A percentile compares a stretch with the other conserved stretches of the same genome.
phyloP scores from a whole-genome alignment of 2,113 vertebrate genomes.

The Hoplias malabaricus region DNA sequence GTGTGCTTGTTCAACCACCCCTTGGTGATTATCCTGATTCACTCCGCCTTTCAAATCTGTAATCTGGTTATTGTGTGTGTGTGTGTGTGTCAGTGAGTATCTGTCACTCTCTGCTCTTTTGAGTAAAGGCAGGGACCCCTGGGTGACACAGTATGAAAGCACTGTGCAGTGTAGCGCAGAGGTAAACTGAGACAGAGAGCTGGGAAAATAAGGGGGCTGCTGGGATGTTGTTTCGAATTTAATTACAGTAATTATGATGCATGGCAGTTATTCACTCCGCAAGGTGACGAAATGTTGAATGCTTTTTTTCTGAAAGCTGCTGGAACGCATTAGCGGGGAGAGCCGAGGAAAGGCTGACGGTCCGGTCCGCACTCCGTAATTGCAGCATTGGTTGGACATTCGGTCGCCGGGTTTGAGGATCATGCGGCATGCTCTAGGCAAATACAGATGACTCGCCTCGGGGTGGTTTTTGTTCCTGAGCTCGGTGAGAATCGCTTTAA shows the following conservation, averaged over 20 bases:
- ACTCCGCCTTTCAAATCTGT: not conserved
- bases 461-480: constrained; percentile 7
- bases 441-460: constrained; percentile 14
- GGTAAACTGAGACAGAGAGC: not conserved
- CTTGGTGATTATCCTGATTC: constrained; percentile 5
- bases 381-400: constrained; percentile 35
- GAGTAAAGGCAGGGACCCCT: constrained; percentile 13
- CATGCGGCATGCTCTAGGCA: constrained; percentile 24
- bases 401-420: constrained; percentile 17
- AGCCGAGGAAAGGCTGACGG: constrained; percentile 14
- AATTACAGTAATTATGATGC: constrained; percentile 49
- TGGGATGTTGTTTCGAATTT: constrained; percentile 41
- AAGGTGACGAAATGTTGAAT: constrained; percentile 46
- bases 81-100: not conserved
- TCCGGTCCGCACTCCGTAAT: constrained; percentile 22
- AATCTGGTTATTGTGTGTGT: not conserved
- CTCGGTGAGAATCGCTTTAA: constrained; percentile 9
- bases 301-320: constrained; percentile 41
- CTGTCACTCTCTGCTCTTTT: constrained; percentile 7
- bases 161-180: not conserved
- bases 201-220: not conserved
- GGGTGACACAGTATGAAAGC: constrained; percentile 3
- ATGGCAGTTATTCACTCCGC: constrained; percentile 41
- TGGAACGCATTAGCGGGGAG: constrained; percentile 30
- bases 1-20: not conserved